These are phyloP conservation scores for Fregetta grallaria DNA, from an alignment of 2,113 vertebrate species.

Conservation along the genomic window DNA sequence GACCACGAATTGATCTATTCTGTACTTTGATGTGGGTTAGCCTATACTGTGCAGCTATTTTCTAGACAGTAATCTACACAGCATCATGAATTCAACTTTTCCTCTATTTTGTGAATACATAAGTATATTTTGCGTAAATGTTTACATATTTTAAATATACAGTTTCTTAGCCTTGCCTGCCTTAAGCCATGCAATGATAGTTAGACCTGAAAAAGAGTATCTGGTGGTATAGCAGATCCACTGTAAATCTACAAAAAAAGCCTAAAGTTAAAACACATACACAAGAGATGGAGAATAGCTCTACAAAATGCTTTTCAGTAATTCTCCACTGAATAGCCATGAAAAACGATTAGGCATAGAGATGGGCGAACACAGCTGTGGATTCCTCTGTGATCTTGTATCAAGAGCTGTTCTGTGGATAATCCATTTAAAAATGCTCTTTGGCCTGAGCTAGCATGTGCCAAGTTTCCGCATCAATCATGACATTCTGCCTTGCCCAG, in stretches of 20 bases:
- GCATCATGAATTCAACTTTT: neutral
- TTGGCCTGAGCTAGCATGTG: constrained; percentile 1
- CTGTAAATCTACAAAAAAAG: neutral
- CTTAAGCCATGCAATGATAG: neutral
- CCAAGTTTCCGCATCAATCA: constrained; percentile 31
- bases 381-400: constrained; percentile 27
- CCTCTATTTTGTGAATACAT: neutral
- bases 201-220: neutral
- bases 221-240: neutral
- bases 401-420: constrained; percentile 18
- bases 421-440: constrained; percentile 56
- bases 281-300: neutral
- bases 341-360: constrained; percentile 42
- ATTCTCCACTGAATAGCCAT: constrained; percentile 15
- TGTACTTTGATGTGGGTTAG: neutral
- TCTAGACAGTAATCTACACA: neutral
- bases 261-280: neutral
- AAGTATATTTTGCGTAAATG: neutral
- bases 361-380: neutral
- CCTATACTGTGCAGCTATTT: neutral
- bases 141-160: neutral
- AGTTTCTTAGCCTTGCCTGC: neutral
- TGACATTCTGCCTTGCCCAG: constrained; percentile 25
- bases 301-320: neutral
- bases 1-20: neutral